Percentiles rank a stretch among this genome's conserved stretches.
phyloP scores from a whole-genome alignment of 2,113 vertebrate species.

The Ploceus nigricollis region DNA sequence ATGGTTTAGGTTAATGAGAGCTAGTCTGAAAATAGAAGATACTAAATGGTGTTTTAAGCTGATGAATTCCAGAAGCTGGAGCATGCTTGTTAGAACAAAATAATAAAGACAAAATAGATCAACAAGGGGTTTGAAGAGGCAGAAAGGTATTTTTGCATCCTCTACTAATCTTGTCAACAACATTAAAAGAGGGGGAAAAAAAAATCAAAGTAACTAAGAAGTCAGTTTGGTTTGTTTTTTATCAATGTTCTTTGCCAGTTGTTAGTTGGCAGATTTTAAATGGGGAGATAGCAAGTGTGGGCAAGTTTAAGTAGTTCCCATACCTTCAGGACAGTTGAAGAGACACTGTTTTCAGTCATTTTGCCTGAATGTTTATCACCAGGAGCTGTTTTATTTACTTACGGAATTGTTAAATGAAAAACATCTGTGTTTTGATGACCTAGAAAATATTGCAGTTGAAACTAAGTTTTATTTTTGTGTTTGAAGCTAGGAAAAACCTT shows the following conservation, averaged over 20 bases:
- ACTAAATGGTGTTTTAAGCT: background rate
- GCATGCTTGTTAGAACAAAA: background rate
- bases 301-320: background rate
- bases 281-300: background rate
- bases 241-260: background rate
- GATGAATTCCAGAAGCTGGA: conserved; percentile 21
- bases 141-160: background rate
- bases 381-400: background rate
- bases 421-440: background rate
- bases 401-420: background rate
- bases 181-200: background rate
- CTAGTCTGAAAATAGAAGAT: background rate
- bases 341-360: background rate
- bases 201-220: background rate
- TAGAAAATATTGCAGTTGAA: background rate
- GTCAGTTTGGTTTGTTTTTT: background rate
- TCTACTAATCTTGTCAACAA: background rate
- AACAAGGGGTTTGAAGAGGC: background rate
- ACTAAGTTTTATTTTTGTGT: background rate
- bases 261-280: background rate
- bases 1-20: background rate
- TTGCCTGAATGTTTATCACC: background rate
- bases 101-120: background rate
- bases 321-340: background rate
- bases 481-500: background rate